Conservation (phyloP, 1,140 invertebrate species). For the Cataglyphis hispanica region DNA sequence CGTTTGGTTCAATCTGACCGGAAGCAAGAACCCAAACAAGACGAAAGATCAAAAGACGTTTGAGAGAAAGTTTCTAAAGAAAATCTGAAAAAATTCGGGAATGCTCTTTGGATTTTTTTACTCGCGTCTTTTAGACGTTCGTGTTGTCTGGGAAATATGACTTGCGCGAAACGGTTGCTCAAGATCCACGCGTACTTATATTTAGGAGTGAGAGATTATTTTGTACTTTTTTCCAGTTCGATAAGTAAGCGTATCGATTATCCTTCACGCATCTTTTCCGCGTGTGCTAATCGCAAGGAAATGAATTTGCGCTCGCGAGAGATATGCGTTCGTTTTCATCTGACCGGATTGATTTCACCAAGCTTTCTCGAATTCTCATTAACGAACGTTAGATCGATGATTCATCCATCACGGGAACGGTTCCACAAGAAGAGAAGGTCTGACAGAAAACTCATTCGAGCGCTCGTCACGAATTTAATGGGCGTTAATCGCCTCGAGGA, state of each 20-base stretch:
- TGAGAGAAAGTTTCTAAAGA: not conserved
- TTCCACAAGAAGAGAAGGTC: not conserved
- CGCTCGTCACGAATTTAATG: constrained; percentile 19
- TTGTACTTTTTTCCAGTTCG: constrained; percentile 55
- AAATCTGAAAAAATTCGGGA: not conserved
- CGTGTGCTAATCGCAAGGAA: not conserved
- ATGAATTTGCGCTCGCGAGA: constrained; percentile 1
- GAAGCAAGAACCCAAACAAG: constrained; percentile 27
- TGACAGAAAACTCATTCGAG: constrained; percentile 1
- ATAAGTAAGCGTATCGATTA: constrained; percentile 37
- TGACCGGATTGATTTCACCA: constrained; percentile 20
- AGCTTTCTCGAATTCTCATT: constrained; percentile 28
- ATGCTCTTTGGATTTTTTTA: not conserved
- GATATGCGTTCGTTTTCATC: constrained; percentile 17
- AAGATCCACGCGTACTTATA: constrained; percentile 64
- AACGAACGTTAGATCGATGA: constrained; percentile 28
- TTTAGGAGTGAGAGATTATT: constrained; percentile 64
- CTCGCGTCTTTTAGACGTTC: constrained; percentile 14
- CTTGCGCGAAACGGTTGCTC: constrained; percentile 68
- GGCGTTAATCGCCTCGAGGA: constrained; percentile 25
- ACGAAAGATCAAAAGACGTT: not conserved
- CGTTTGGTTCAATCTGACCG: constrained; percentile 30
- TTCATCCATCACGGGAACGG: constrained; percentile 1
- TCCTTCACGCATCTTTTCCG: not conserved
- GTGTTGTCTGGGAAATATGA: constrained; percentile 8